Percentiles rank a stretch among this genome's conserved stretches.
Conservation (phyloP, 2,797 vertebrate species). For the Lerista edwardsae region DNA sequence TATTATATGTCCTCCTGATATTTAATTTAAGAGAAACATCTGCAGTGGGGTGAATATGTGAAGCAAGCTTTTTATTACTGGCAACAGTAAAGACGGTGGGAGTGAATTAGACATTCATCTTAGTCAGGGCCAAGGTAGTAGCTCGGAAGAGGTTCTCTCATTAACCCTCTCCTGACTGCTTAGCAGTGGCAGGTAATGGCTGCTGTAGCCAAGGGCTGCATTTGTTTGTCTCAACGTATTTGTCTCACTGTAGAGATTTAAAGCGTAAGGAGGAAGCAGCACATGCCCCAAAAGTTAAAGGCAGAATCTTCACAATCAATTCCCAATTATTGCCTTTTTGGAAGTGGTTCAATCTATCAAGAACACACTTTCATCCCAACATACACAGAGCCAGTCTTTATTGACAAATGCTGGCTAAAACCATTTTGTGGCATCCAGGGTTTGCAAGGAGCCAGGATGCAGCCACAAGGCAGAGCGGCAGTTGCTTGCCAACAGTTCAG, state of each 20-base stretch:
- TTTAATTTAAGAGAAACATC: constrained; percentile 80
- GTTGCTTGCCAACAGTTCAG: neutral
- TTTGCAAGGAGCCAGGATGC: neutral
- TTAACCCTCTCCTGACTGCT: constrained; percentile 72
- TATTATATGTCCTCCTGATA: constrained; percentile 78
- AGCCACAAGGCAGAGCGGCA: constrained; percentile 21
- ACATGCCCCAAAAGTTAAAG: constrained; percentile 50
- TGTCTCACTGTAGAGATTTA: constrained; percentile 55
- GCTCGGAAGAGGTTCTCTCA: constrained; percentile 69
- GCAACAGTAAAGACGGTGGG: constrained; percentile 75
- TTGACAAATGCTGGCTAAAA: constrained; percentile 27
- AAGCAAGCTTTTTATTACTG: constrained; percentile 82
- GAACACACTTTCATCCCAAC: constrained; percentile 34
- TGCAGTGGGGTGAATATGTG: constrained; percentile 74
- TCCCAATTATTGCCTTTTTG: neutral
- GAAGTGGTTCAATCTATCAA: constrained; percentile 50
- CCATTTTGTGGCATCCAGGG: constrained; percentile 27
- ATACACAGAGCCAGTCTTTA: constrained; percentile 14
- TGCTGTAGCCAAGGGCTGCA: constrained; percentile 62
- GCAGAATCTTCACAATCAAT: constrained; percentile 49
- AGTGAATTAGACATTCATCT: constrained; percentile 82
- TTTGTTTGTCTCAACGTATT: constrained; percentile 60
- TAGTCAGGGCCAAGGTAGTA: constrained; percentile 77
- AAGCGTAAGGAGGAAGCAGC: constrained; percentile 46
- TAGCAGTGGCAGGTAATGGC: constrained; percentile 55